Evolutionary conservation across 2,888 invertebrate genomes (phyloP), one percentile per base, ranked within the genome.

Genomic region (Pogonocherus hispidulus): DNA sequence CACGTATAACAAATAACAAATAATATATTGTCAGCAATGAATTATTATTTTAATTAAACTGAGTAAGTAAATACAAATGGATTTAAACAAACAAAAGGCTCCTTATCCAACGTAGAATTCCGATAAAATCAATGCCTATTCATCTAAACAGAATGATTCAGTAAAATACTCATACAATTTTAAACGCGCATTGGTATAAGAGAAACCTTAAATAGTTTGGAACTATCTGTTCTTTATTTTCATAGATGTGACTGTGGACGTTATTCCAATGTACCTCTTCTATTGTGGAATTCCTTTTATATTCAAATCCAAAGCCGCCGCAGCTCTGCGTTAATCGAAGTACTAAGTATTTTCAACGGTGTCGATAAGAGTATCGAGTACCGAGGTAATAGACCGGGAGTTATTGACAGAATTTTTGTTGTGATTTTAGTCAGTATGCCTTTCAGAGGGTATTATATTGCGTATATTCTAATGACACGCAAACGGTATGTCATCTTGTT

Each of bases 251-350:
- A 51, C 51, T 62, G 51, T 37, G 62, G 37, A 37, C 49, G 27
- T 51, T 37, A 62, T 35, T 20, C 51, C 51, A 18, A 23, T 51
- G 62, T 62, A 62, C 49, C 51, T 51, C 51, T 37, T 37, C 37
- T 37, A 49, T 19, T n/a, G 37, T 51, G 62, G 62, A 62, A 62
- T 62, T 37, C 51, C 55, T 51, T 59, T 62, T 62, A 37, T 49
- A 51, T 51, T 51, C 16, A 62, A 62, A 37, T 51, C 14, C 35
- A 20, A 35, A 37, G 37, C 62, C 62, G 62, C 32, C 62, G 20
- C 27, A 59, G 59, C 32, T 32, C 19, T 47, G 32, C 23, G 46
- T 14, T 59, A 46, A 49, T 16, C 16, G n/a, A n/a, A 23, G 35
- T 46, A 32, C 32, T 52, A 57, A 46, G 18, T 56, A 54, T 27